Evolutionary conservation across 1,140 invertebrate species (phyloP).

Genomic region (Augochlora pura): DNA sequence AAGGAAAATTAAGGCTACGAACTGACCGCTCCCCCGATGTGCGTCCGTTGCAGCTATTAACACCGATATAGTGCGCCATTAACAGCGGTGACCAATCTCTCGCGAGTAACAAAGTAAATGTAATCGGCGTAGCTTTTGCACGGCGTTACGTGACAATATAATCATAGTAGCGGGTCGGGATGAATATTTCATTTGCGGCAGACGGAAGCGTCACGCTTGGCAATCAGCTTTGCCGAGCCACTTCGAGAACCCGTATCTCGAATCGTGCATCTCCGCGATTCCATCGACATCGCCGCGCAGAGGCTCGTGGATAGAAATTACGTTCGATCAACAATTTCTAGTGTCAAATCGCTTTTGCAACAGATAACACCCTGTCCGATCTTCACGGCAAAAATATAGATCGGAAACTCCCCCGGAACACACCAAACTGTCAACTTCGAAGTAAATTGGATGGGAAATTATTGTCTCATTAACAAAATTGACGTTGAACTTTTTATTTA

Average conservation of each 20-base stretch:
- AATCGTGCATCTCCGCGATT: constrained; percentile 57
- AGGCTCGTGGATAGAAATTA: background rate
- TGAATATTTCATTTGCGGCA: constrained; percentile 46
- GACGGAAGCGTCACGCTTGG: constrained; percentile 27
- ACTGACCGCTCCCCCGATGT: too few species aligned
- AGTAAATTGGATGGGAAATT: too few species aligned
- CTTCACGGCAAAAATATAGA: too few species aligned
- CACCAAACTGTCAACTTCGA: too few species aligned
- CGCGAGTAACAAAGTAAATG: constrained; percentile 43
- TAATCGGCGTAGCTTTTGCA: constrained; percentile 36
- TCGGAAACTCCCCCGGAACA: too few species aligned
- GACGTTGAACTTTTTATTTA: too few species aligned
- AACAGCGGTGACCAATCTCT: constrained; percentile 19
- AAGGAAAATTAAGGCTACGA: too few species aligned
- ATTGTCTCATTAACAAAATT: too few species aligned
- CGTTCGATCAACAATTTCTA: background rate
- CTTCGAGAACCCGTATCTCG: constrained; percentile 35
- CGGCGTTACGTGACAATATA: constrained; percentile 48
- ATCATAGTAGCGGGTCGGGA: constrained; percentile 1
- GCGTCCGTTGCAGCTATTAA: background rate
- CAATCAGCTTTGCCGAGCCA: constrained; percentile 29
- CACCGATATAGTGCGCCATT: background rate
- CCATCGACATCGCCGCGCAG: background rate
- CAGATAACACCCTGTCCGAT: too few species aligned
- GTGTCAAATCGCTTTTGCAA: background rate